Evolutionary conservation across 2,888 invertebrate genomes (phyloP).

Genomic region (Drosophila setosimentum): DNA sequence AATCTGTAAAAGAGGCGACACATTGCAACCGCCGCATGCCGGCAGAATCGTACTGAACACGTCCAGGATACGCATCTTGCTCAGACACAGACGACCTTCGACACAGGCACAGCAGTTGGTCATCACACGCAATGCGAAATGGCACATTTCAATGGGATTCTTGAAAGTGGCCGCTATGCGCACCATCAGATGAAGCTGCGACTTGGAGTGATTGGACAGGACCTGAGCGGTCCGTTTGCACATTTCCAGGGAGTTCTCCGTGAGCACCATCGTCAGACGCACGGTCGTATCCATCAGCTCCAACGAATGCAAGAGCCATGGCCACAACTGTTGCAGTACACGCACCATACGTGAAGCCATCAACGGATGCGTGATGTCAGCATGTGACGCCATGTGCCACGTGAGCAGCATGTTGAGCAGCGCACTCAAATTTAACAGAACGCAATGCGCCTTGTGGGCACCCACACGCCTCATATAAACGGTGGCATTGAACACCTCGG

Average conservation of each 20-base stretch:
- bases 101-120: conserved; percentile 83
- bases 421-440: conserved; percentile 76
- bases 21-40: conserved; percentile 40
- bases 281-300: conserved; percentile 71
- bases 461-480: conserved; percentile 81
- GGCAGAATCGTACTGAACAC: conserved; percentile 82
- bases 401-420: conserved; percentile 76
- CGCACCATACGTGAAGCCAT: conserved; percentile 66
- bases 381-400: conserved; percentile 77
- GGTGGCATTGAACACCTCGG: conserved; percentile 68
- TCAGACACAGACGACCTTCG: conserved; percentile 82
- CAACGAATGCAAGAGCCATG: conserved; percentile 81
- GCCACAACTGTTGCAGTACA: conserved; percentile 79
- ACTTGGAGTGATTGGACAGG: conserved; percentile 65
- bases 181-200: conserved; percentile 77
- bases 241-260: conserved; percentile 82
- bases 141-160: conserved; percentile 32
- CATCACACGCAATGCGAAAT: conserved; percentile 74
- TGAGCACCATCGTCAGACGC: conserved; percentile 74
- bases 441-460: conserved; percentile 74
- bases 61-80: conserved; percentile 79
- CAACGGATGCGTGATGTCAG: conserved; percentile 68
- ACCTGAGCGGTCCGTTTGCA: conserved; percentile 79
- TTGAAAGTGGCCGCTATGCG: conserved; percentile 53
- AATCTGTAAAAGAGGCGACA: conserved; percentile 67